Evolutionary conservation across 2,888 invertebrate genomes (phyloP).

Genomic region (Monopis laevigella): DNA sequence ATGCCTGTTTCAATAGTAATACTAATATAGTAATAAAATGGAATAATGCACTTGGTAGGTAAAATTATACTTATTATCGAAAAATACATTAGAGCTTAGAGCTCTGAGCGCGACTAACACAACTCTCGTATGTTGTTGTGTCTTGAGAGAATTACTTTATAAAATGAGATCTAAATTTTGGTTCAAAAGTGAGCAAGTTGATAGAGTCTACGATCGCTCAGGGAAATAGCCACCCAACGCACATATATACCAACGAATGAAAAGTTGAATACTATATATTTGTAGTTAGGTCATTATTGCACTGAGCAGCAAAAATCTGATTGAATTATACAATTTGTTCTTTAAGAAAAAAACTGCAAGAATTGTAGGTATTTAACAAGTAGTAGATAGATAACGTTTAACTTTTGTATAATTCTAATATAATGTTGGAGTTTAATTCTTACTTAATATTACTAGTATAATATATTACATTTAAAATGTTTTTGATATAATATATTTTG

Average conservation of each 20-base stretch:
- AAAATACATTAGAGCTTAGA: not conserved
- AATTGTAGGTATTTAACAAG: too few species aligned
- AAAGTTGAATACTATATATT: not conserved
- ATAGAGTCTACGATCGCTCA: too few species aligned
- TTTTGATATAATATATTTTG: not conserved
- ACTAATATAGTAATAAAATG: not conserved
- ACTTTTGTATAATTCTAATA: too few species aligned
- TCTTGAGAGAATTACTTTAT: constrained; percentile 21
- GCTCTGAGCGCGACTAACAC: not conserved
- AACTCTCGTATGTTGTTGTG: constrained; percentile 5
- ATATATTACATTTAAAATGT: not conserved
- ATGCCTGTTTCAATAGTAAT: too few species aligned
- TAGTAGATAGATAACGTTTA: too few species aligned
- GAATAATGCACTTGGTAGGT: not conserved
- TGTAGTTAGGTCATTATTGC: too few species aligned
- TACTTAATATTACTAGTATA: not conserved
- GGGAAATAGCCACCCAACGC: not conserved
- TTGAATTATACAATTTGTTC: too few species aligned
- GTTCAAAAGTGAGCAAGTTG: constrained; percentile 56
- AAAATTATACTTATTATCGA: not conserved
- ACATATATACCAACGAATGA: not conserved
- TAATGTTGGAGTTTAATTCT: too few species aligned
- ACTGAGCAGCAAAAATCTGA: too few species aligned
- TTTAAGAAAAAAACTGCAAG: too few species aligned
- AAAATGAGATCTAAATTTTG: constrained; percentile 61